Conservation (phyloP, 2,797 vertebrate genomes). For the Sebastolobus alascanus region DNA sequence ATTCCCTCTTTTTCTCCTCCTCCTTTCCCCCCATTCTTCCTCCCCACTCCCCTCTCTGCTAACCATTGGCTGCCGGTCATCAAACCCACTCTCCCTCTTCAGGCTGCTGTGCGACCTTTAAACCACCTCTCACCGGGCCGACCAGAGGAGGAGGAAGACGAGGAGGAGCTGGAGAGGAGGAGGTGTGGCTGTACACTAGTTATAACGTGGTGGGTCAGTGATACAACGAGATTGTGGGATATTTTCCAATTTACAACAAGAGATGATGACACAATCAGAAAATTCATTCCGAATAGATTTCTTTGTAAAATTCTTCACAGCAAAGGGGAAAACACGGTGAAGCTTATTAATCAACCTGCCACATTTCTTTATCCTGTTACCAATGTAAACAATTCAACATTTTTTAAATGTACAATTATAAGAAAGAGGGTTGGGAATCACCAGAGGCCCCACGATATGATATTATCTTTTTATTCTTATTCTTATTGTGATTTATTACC, state of each 20-base stretch:
- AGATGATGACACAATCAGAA: too few species aligned
- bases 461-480: too few species aligned
- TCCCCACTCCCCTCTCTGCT: neutral
- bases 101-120: slow-evolving; percentile 47
- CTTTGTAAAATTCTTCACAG: neutral
- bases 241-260: neutral
- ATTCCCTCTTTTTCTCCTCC: slow-evolving; percentile 18
- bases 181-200: neutral
- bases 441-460: too few species aligned
- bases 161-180: slow-evolving; percentile 20
- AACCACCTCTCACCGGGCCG: slow-evolving; percentile 31
- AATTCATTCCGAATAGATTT: neutral
- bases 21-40: slow-evolving; percentile 1
- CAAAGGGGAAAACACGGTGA: neutral
- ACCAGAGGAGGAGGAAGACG: slow-evolving; percentile 24
- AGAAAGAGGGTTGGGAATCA: neutral
- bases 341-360: neutral
- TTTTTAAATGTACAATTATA: neutral
- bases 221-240: neutral
- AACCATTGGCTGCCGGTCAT: slow-evolving; percentile 32
- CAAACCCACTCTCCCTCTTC: slow-evolving; percentile 25
- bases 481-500: too few species aligned
- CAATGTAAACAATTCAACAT: neutral
- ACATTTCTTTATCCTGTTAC: neutral
- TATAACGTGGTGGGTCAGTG: neutral